These are phyloP conservation scores for Arion vulgaris DNA, from an alignment of 1,140 invertebrate genomes.

Conservation along the genomic window DNA sequence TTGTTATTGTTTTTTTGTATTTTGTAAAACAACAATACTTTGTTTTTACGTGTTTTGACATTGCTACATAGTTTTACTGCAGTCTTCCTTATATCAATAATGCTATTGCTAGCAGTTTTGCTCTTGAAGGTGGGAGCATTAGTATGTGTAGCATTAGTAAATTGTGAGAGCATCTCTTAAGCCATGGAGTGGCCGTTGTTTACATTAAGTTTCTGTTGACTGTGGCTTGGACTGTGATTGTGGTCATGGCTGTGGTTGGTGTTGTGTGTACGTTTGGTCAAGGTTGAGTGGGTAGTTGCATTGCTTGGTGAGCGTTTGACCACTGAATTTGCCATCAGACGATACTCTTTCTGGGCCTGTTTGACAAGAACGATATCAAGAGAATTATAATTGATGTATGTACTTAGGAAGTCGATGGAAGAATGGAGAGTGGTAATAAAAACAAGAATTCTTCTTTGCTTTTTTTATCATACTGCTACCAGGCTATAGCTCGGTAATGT, in stretches of 20 bases:
- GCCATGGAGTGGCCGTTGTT: slow-evolving; percentile 16
- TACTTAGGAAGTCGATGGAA: neutral
- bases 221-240: slow-evolving; percentile 24
- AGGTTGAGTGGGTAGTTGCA: slow-evolving; percentile 36
- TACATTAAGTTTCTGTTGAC: slow-evolving; percentile 24
- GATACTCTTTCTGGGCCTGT: slow-evolving; percentile 45
- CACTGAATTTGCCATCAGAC: slow-evolving; percentile 25
- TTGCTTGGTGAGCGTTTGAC: slow-evolving; percentile 39
- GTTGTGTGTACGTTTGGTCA: slow-evolving; percentile 21
- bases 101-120: no score
- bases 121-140: no score
- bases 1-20: no score
- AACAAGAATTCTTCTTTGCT: neutral
- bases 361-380: neutral
- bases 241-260: slow-evolving; percentile 27
- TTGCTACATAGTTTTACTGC: no score
- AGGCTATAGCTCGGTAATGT: neutral
- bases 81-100: no score
- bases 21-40: no score
- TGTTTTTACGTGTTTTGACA: no score
- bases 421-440: neutral
- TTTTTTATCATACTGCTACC: neutral
- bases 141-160: no score
- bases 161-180: neutral
- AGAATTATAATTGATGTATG: neutral